Evolutionary conservation across 2,888 invertebrate genomes (phyloP), one percentile per base, ranked within the genome.

Genomic region (Dichetophora obliterata): DNA sequence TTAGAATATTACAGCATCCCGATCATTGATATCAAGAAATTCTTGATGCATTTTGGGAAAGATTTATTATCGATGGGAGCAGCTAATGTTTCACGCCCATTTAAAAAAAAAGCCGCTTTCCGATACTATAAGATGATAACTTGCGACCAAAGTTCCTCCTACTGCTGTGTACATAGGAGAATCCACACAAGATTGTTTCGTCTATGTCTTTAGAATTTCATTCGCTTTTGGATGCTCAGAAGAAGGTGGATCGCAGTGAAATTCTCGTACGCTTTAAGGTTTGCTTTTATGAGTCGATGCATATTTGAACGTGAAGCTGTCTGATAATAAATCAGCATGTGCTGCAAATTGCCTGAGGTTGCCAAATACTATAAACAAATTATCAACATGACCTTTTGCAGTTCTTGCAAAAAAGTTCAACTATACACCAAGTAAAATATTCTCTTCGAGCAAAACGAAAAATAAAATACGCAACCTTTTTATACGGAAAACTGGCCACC

Each of bases 21-120:
- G 66, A 34, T 34, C 71, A 52, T 63, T 71, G 16, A 14, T 73
- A 61, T 61, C 61, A 54, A 54, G 11, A 57, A 54, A 75, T 65
- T 61, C 69, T 76, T 68, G 37, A 63, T 78, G 84, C 83, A 83
- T 84, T 84, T 82, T 82, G 79, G 82, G 81, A 83, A 80, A 86
- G 87, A 86, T 86, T 81, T 80, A 81, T 83, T 80, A 82, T 82
- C 86, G 88, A 88, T 88, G 87, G 83, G 84, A 85, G 83, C 85
- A 85, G 87, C 85, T 81, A 88, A 87, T 88, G 86, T 86, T 86
- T 84, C 88, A 88, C 88, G 88, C 88, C 88, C 88, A 86, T 85
- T 84, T 85, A 87, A 87, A 85, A 59, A 57, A 43, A 43, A 24
- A 59, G 37, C 24, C 43, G 59, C 71, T 24, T 24, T 61, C 24